These are phyloP conservation scores for Tricholauxania praeusta DNA, from an alignment of 2,888 invertebrate species.

Conservation along the genomic window DNA sequence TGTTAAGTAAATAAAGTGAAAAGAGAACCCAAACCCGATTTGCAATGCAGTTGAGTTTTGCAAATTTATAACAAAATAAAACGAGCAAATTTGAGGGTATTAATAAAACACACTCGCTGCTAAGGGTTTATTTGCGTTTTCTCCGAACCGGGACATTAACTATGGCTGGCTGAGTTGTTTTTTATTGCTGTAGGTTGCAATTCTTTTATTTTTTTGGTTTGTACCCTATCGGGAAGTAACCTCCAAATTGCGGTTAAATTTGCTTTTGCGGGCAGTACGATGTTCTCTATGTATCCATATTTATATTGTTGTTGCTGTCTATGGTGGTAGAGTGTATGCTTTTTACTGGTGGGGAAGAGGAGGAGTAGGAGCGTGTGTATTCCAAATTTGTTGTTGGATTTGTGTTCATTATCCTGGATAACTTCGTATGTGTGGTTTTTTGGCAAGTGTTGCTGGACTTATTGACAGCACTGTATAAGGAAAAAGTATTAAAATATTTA, in stretches of 20 bases:
- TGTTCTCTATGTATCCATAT: not conserved
- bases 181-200: conserved; percentile 38
- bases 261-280: conserved; percentile 36
- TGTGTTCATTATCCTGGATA: too few relatives aligned
- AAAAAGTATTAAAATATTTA: too few relatives aligned
- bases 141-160: conserved; percentile 40
- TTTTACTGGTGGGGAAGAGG: not conserved
- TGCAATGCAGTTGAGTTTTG: conserved; percentile 27
- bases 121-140: conserved; percentile 30
- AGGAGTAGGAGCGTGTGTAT: too few relatives aligned
- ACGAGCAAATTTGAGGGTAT: conserved; percentile 23
- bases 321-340: not conserved
- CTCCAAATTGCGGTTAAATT: conserved; percentile 61
- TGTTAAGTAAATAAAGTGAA: conserved; percentile 16
- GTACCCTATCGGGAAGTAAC: conserved; percentile 15
- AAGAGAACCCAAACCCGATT: conserved; percentile 20
- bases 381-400: too few relatives aligned
- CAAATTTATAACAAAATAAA: conserved; percentile 29
- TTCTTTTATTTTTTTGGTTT: conserved; percentile 31
- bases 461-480: too few relatives aligned
- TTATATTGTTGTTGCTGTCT: not conserved
- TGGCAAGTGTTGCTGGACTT: too few relatives aligned
- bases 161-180: not conserved
- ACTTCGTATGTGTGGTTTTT: too few relatives aligned
- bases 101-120: conserved; percentile 38